Percentiles rank a stretch among this genome's conserved stretches.
Evolutionary conservation across 2,797 vertebrate genomes (phyloP).

Genomic region (Trichosurus vulpecula): DNA sequence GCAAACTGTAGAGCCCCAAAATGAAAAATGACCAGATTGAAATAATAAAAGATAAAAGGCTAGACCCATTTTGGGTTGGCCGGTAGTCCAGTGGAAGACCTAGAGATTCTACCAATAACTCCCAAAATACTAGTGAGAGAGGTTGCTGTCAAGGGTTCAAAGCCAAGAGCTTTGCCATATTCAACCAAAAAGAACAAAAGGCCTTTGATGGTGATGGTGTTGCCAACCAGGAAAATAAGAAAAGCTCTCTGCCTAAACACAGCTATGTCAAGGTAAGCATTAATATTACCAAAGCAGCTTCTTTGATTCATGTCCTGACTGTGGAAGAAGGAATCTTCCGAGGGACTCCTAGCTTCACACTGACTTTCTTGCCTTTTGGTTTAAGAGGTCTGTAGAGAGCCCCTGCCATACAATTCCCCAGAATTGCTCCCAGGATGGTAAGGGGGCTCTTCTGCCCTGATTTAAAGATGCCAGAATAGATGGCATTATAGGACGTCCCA

Average conservation of each 20-base stretch:
- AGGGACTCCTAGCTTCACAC: neutral
- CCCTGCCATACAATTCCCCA: constrained; percentile 89
- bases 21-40: constrained; percentile 88
- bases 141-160: constrained; percentile 81
- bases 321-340: no score
- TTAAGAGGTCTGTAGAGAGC: constrained; percentile 88
- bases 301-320: constrained; percentile 59
- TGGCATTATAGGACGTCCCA: constrained; percentile 89
- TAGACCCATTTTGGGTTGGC: constrained; percentile 88
- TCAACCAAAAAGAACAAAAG: constrained; percentile 89
- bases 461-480: constrained; percentile 88
- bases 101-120: constrained; percentile 88
- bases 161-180: constrained; percentile 85
- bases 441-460: constrained; percentile 92
- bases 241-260: constrained; percentile 90
- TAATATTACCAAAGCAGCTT: constrained; percentile 79
- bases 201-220: constrained; percentile 88
- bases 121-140: constrained; percentile 89
- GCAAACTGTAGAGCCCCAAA: constrained; percentile 77
- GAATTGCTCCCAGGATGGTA: constrained; percentile 88
- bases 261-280: constrained; percentile 85
- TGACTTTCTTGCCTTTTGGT: neutral
- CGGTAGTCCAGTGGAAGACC: constrained; percentile 86
- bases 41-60: constrained; percentile 88
- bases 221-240: constrained; percentile 89